A percentile compares a stretch with the other conserved stretches of the same genome.
phyloP scores from a whole-genome alignment of 2,113 vertebrate genomes.

The Globicephala melas region DNA sequence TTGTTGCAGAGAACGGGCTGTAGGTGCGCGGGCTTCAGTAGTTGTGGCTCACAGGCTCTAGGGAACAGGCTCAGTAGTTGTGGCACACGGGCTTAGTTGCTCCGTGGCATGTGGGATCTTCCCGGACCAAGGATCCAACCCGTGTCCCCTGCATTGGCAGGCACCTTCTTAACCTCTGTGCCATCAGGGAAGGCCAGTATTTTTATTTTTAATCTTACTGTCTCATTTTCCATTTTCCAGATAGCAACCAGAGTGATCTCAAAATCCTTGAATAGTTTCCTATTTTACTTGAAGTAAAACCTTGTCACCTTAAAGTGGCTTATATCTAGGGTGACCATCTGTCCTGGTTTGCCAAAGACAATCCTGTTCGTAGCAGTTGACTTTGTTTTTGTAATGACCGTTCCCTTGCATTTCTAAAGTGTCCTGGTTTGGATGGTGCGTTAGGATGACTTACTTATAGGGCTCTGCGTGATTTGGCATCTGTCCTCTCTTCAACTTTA shows the following conservation, averaged over 20 bases:
- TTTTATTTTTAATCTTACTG: background rate
- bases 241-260: background rate
- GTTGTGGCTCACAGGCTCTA: too few relatives aligned
- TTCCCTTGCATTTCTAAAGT: background rate
- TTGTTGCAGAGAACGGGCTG: too few relatives aligned
- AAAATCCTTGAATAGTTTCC: background rate
- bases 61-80: too few relatives aligned
- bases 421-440: background rate
- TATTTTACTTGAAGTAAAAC: background rate
- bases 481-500: background rate
- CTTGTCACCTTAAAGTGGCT: background rate
- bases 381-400: background rate
- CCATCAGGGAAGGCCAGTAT: too few relatives aligned
- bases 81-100: too few relatives aligned
- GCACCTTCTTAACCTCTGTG: too few relatives aligned
- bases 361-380: background rate
- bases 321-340: background rate
- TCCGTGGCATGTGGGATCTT: too few relatives aligned
- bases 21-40: too few relatives aligned
- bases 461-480: background rate
- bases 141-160: too few relatives aligned
- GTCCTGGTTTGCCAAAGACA: background rate
- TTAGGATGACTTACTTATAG: background rate
- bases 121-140: too few relatives aligned
- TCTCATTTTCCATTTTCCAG: background rate